Evolutionary conservation across 1,140 invertebrate genomes (phyloP), one percentile per base, ranked within the genome.

Genomic region (Lamellibrachia luymesi): DNA sequence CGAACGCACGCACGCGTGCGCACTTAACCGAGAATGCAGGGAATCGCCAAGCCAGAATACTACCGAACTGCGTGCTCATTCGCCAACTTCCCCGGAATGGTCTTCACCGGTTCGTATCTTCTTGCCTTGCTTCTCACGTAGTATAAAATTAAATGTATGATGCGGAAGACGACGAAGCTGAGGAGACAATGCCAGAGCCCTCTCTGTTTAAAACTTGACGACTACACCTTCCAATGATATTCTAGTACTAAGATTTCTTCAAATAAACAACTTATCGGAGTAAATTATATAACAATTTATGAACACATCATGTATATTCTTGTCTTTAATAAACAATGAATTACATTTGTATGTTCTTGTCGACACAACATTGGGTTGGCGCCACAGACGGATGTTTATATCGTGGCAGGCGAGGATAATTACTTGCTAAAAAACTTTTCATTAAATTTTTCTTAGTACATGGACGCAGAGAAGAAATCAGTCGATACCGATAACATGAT

Each of bases 1-100:
- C 64, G 64, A 80, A 80, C 64, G 64, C 64, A 80, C 64, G 7
- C 64, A 80, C 64, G 91, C n/a, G 91, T 50, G 51, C 91, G 91
- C 2, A 51, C n/a, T n/a, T 13, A 51, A 51, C 7, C n/a, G 91
- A 51, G n/a, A 51, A 91, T 91, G 91, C 91, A 91, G 91, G 91
- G 91, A 10, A 91, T 50, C 49, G 91, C 91, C 91, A 51, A 50
- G 51, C 49, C 91, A 51, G 91, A 91, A 13, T 91, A 91, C 25
- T 91, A 91, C 91, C 91, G 91, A 13, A 91, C 91, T 13, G 49
- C 91, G 7, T 91, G 91, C 17, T 50, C 91, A 13, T 91, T 91
- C 91, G 49, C 91, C n/a, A 91, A 50, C 51, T 51, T 91, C 49
- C 91, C 91, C 49, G 91, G 91, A 91, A 91, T 91, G 91, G 51